Evolutionary conservation across 2,888 invertebrate genomes (phyloP).

Genomic region (Mesoligia furuncula): DNA sequence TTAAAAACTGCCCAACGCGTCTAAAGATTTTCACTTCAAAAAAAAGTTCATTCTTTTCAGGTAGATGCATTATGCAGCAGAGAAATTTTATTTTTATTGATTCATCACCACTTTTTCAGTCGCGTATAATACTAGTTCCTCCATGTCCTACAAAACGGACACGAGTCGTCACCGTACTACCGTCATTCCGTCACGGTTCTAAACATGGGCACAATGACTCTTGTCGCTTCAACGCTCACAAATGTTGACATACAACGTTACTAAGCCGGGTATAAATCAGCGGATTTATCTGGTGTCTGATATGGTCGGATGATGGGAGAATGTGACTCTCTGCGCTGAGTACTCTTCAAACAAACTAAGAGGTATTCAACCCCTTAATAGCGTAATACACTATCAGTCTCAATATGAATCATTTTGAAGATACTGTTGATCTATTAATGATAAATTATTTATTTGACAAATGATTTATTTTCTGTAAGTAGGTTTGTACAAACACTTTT

Average conservation of each 20-base stretch:
- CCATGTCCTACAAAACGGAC: constrained; percentile 28
- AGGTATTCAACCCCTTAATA: background rate
- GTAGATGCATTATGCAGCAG: background rate
- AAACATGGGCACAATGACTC: constrained; percentile 68
- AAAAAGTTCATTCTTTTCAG: background rate
- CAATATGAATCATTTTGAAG: background rate
- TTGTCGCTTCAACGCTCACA: constrained; percentile 66
- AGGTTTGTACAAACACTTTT: too few relatives aligned
- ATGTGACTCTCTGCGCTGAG: background rate
- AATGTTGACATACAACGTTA: constrained; percentile 59
- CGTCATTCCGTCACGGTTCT: constrained; percentile 64
- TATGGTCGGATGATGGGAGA: constrained; percentile 18
- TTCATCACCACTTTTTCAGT: background rate
- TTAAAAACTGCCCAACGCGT: too few relatives aligned
- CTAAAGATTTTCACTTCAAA: too few relatives aligned
- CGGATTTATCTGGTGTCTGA: constrained; percentile 29
- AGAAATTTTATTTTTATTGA: background rate
- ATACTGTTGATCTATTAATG: too few relatives aligned
- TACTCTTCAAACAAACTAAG: background rate
- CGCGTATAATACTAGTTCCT: background rate
- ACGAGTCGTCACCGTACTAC: constrained; percentile 51
- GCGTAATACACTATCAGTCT: background rate
- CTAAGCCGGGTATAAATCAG: constrained; percentile 36
- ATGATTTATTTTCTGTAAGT: too few relatives aligned
- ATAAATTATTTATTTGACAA: too few relatives aligned